Evolutionary conservation across 2,888 invertebrate genomes (phyloP).

Genomic region (Miltochrista miniata): DNA sequence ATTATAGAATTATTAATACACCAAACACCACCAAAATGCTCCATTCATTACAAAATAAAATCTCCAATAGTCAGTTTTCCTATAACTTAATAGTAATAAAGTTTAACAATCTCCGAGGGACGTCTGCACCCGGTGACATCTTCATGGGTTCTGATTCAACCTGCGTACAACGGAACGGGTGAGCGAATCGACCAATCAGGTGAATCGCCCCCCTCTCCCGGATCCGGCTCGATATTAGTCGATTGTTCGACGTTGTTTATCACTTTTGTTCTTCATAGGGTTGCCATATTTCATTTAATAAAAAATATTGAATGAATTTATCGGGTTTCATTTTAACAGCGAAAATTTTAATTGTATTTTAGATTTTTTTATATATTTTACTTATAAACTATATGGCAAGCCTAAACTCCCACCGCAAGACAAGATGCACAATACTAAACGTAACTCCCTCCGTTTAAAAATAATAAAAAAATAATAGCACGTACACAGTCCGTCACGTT

Average conservation of each 20-base stretch:
- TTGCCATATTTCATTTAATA: conserved; percentile 42
- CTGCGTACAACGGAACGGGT: conserved; percentile 81
- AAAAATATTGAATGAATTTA: not conserved
- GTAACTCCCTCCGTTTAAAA: conserved; percentile 70
- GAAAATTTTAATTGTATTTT: not conserved
- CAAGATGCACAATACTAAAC: conserved; percentile 81
- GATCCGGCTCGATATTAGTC: conserved; percentile 63
- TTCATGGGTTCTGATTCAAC: conserved; percentile 81
- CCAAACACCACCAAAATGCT: conserved; percentile 27
- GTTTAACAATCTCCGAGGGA: conserved; percentile 30
- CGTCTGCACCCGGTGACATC: conserved; percentile 12
- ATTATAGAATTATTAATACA: conserved; percentile 33
- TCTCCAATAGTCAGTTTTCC: conserved; percentile 22
- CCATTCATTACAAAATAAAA: conserved; percentile 20
- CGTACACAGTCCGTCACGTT: conserved; percentile 66
- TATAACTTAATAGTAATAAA: conserved; percentile 36
- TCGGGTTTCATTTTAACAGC: not conserved
- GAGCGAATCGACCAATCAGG: conserved; percentile 69
- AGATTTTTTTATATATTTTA: not conserved
- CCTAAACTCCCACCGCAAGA: conserved; percentile 64
- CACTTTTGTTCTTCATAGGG: conserved; percentile 30
- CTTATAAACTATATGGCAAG: conserved; percentile 44
- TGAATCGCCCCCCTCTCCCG: conserved; percentile 76
- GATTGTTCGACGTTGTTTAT: conserved; percentile 19
- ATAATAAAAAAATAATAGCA: conserved; percentile 42